A percentile compares a stretch with the other conserved stretches of the same genome.
Evolutionary conservation across 2,113 vertebrate genomes (phyloP).

Genomic region (Erythrocercus mccallii): DNA sequence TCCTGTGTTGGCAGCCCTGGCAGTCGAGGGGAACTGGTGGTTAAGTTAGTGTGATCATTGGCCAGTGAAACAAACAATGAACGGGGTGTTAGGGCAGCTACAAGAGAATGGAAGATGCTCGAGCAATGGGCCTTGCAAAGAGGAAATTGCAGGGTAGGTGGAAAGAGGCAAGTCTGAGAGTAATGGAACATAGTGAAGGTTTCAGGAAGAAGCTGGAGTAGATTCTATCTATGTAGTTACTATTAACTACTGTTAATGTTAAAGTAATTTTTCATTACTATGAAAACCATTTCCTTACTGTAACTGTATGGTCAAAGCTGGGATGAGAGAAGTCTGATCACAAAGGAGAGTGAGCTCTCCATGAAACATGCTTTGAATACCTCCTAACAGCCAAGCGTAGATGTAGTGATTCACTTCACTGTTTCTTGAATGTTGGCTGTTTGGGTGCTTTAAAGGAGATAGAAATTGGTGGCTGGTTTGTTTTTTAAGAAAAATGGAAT

Average conservation of each 20-base stretch:
- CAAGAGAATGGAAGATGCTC: neutral
- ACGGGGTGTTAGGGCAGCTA: rapidly evolving
- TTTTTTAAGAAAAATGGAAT: neutral
- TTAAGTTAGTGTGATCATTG: neutral
- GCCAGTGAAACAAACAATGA: neutral
- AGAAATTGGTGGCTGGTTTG: neutral
- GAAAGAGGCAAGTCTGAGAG: neutral
- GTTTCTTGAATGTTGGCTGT: neutral
- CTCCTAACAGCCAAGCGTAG: neutral
- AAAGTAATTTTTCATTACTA: neutral
- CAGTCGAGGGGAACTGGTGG: neutral
- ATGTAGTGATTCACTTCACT: neutral
- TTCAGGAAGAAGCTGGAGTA: neutral
- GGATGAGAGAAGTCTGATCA: neutral
- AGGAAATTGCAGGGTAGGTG: neutral
- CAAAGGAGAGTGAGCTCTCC: neutral
- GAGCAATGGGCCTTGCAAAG: rapidly evolving
- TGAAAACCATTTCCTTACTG: neutral
- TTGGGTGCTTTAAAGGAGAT: neutral
- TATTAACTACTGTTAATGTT: neutral
- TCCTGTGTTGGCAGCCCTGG: neutral
- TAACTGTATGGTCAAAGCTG: neutral
- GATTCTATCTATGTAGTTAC: neutral
- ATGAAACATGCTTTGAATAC: neutral
- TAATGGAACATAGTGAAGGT: neutral